These are phyloP conservation scores for Hylaeus anthracinus DNA, from an alignment of 1,140 invertebrate species.

Conservation along the genomic window DNA sequence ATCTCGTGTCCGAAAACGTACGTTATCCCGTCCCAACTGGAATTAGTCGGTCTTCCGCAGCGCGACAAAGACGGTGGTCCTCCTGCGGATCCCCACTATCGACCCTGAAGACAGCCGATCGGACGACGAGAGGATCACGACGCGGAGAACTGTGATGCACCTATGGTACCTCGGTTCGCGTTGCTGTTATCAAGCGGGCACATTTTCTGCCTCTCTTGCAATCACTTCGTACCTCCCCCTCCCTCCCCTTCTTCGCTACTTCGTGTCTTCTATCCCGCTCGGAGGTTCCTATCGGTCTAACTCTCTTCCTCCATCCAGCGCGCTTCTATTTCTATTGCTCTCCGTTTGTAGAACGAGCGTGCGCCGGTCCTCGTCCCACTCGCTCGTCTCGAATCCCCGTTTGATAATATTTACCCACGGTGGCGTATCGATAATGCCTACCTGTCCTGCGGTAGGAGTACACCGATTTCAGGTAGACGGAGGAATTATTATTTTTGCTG, in stretches of 20 bases:
- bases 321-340: slow-evolving; percentile 17
- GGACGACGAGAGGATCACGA: slow-evolving; percentile 42
- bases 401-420: slow-evolving; percentile 41
- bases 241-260: slow-evolving; percentile 4
- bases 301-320: background rate
- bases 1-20: slow-evolving; percentile 72
- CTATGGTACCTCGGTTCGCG: slow-evolving; percentile 53
- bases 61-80: slow-evolving; percentile 49
- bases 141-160: slow-evolving; percentile 50
- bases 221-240: slow-evolving; percentile 26
- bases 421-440: background rate
- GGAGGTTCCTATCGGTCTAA: background rate
- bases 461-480: background rate
- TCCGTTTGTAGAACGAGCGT: background rate
- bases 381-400: slow-evolving; percentile 21
- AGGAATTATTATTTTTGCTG: too few relatives aligned
- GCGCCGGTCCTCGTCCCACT: background rate
- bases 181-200: slow-evolving; percentile 66
- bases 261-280: background rate
- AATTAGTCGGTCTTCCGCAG: slow-evolving; percentile 42
- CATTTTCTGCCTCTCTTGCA: slow-evolving; percentile 60
- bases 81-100: slow-evolving; percentile 63
- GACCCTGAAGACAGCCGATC: slow-evolving; percentile 52
- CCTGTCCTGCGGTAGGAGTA: background rate
- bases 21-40: slow-evolving; percentile 70